Base-by-base conservation (phyloP, 2,888 invertebrate genomes). In the Volucella zonaria region DNA sequence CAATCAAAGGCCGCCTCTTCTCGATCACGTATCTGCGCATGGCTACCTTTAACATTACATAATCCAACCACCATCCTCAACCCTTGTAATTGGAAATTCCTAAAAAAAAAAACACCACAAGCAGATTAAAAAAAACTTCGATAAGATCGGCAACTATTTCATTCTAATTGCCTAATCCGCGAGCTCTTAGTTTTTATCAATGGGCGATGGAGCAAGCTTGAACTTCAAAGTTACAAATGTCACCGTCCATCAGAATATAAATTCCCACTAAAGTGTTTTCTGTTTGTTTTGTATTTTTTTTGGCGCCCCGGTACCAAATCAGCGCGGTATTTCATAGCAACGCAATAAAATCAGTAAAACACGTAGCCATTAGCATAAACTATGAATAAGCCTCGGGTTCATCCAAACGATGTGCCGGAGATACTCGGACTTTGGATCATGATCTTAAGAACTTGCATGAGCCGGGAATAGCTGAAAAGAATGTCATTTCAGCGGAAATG, bases 321-420 rank as follows among this genome's bases (percentile, higher is more conserved):
- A 47, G 14, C 40, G 64, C 78, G 78, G 78, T 49, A 38, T 68
- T 82, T 82, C 74, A 59, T 51, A 74, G 78, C 31, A 74, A 58
- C 58, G 64, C 59, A 52, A 79, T 83, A 66, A 83, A 70, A 66
- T 52, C 56, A 12, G 38, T 11, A n/a, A 75, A 79, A 66, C 79
- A 83, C 82, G 75, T 79, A 83, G 11, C n/a, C 59, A 79, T 83
- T 83, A 61, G 70, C 82, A 83, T 83, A 83, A 74, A 75, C 70
- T 58, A 70, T 70, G 79, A 79, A 75, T 64, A 59, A 79, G 68
- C 52, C 43, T 38, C 52, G 61, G 49, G 40, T 45, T 31, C 54
- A 47, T n/a, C 67, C 51, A 62, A 62, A 82, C 68, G 68, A 68
- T 75, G 43, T 52, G 31, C n/a, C 61, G 54, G 38, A 77, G 49